Base-by-base conservation (phyloP, 2,113 vertebrate genomes). In the Mustela nigripes region DNA sequence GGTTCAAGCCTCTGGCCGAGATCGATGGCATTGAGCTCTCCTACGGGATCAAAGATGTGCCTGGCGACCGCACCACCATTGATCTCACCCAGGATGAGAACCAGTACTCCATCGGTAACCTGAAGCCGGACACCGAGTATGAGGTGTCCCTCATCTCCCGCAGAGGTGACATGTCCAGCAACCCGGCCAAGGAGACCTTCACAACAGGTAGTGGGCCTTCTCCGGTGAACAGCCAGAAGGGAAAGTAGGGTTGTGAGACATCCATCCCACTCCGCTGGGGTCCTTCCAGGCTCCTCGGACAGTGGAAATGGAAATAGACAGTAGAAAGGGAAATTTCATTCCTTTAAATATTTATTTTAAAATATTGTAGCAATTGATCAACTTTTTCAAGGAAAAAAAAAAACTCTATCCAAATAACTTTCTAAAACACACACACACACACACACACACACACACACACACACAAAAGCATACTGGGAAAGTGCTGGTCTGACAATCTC, bases 1-100 rank as follows among this genome's bases (percentile, higher is more conserved):
- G 99, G 99, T 99, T 99, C 98, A 99, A 99, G 92, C 99, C 99
- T 3, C 97, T 99, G 93, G 99, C 99, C 31, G 98, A 99, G 78
- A 99, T 99, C 0, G 99, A 99, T 0, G 97, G 99, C 4, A 92
- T 99, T 2, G 99, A 99, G 33, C 96, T 99, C 83, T 99, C 99
- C 0, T 99, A 99, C 0, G 99, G 99, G 33, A 99, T 99, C 74
- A 99, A 98, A 97, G 98, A 98, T 0, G 93, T 98, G 69, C 99
- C 99, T 0, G 98, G 98, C 0, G 99, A 99, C 96, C 99, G 98
- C 82, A 99, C 98, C 7, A 98, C 98, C 69, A 98, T 99, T 1
- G 98, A 99, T 7, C 99, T 99, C 93, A 98, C 99, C 0, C 98
- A 99, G 2, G 98, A 99, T 0, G 99, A 99, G 92, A 99, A 98